These are phyloP conservation scores for Ciconia boyciana DNA, from an alignment of 2,113 vertebrate species.

Conservation along the genomic window DNA sequence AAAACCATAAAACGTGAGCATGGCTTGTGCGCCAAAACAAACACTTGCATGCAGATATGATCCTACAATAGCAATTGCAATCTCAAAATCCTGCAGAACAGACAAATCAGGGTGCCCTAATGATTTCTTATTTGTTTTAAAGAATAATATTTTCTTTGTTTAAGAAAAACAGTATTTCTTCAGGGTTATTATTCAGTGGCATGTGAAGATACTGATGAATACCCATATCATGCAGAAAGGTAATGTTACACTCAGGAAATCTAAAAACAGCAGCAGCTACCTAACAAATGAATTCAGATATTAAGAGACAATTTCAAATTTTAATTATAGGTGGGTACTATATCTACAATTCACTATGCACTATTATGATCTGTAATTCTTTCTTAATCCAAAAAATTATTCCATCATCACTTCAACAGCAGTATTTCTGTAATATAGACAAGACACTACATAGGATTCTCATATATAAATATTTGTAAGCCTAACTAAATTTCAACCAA, in stretches of 20 bases:
- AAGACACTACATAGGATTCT: background rate
- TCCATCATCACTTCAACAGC: background rate
- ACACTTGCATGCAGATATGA: background rate
- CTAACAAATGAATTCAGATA: background rate
- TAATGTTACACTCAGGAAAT: background rate
- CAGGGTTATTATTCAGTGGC: background rate
- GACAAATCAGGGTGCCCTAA: background rate
- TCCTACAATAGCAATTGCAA: background rate
- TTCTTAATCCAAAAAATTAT: background rate
- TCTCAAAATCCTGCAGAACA: background rate
- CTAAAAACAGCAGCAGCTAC: background rate
- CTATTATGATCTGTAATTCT: background rate
- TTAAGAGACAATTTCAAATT: background rate
- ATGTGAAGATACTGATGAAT: background rate
- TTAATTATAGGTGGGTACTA: background rate
- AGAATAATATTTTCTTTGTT: background rate
- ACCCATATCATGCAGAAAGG: background rate
- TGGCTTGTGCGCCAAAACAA: background rate
- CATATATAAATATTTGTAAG: background rate
- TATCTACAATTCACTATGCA: background rate
- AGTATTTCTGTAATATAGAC: background rate
- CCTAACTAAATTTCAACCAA: background rate
- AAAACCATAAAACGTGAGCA: background rate
- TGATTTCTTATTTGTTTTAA: background rate
- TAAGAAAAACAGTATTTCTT: background rate